Percentiles rank a stretch among this genome's conserved stretches.
Evolutionary conservation across 2,888 invertebrate species (phyloP).

Genomic region (Ophion obscuratus): DNA sequence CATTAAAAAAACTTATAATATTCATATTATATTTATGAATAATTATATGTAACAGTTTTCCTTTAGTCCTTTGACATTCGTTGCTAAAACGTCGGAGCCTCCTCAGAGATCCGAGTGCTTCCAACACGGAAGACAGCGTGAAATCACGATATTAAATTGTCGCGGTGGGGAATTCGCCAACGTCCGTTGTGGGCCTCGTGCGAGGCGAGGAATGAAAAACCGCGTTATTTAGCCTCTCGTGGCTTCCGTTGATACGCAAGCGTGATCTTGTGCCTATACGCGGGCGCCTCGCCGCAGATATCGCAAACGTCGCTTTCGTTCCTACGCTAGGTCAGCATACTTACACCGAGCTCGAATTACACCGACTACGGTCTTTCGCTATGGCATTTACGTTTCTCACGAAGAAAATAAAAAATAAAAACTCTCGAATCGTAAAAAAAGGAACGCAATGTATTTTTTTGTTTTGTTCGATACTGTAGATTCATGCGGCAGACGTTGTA

Average conservation of each 20-base stretch:
- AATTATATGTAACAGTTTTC: background rate
- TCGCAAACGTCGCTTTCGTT: slow-evolving; percentile 16
- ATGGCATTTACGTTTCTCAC: slow-evolving; percentile 5
- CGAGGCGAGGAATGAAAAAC: slow-evolving; percentile 18
- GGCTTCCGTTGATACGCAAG: slow-evolving; percentile 60
- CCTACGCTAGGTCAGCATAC: background rate
- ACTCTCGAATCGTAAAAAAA: background rate
- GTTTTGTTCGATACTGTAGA: slow-evolving; percentile 21
- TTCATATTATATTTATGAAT: background rate
- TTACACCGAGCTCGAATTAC: slow-evolving; percentile 15
- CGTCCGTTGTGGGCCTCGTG: slow-evolving; percentile 13
- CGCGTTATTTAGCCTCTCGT: slow-evolving; percentile 21
- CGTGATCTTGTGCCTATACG: background rate
- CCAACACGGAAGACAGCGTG: background rate
- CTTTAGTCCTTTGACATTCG: background rate
- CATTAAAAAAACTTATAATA: background rate
- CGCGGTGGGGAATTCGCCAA: background rate
- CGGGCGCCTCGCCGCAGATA: slow-evolving; percentile 9
- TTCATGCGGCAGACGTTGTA: slow-evolving; percentile 43
- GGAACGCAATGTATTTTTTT: background rate
- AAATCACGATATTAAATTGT: background rate
- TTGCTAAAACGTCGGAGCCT: background rate
- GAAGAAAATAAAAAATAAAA: background rate
- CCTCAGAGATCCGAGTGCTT: background rate
- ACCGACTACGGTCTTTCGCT: slow-evolving; percentile 1